phyloP scores from a whole-genome alignment of 2,797 vertebrate species.

The Picus viridis region DNA sequence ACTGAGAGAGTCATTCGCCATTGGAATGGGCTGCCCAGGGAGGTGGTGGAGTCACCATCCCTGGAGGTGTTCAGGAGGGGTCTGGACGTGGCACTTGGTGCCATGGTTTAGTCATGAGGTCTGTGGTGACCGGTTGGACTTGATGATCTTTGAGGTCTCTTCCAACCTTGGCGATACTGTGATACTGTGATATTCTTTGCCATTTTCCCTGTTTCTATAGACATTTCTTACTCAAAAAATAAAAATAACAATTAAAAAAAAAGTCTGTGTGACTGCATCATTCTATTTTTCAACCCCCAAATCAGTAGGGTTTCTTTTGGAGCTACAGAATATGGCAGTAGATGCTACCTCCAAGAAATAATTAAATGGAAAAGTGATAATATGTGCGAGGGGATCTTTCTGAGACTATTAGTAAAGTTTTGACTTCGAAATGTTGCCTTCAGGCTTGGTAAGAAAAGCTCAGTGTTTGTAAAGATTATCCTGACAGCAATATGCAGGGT shows the following conservation, averaged over 20 bases:
- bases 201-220: not conserved
- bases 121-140: too few species aligned
- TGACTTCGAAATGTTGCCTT: constrained; percentile 75
- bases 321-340: not conserved
- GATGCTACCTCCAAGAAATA: constrained; percentile 16
- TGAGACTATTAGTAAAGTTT: constrained; percentile 77
- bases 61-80: too few species aligned
- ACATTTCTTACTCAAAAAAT: not conserved
- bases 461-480: constrained; percentile 81
- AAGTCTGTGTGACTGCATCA: not conserved
- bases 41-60: too few species aligned
- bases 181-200: not conserved
- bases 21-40: too few species aligned
- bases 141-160: too few species aligned
- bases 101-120: too few species aligned
- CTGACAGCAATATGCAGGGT: constrained; percentile 78
- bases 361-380: constrained; percentile 10
- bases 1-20: too few species aligned
- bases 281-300: not conserved
- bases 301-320: not conserved
- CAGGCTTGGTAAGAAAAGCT: constrained; percentile 73
- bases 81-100: too few species aligned
- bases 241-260: not conserved
- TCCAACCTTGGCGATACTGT: too few species aligned
- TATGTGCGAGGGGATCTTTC: constrained; percentile 15